Percentiles rank a stretch among this genome's conserved stretches.
Evolutionary conservation across 2,797 vertebrate species (phyloP).

Genomic region (Lateolabrax maculatus): DNA sequence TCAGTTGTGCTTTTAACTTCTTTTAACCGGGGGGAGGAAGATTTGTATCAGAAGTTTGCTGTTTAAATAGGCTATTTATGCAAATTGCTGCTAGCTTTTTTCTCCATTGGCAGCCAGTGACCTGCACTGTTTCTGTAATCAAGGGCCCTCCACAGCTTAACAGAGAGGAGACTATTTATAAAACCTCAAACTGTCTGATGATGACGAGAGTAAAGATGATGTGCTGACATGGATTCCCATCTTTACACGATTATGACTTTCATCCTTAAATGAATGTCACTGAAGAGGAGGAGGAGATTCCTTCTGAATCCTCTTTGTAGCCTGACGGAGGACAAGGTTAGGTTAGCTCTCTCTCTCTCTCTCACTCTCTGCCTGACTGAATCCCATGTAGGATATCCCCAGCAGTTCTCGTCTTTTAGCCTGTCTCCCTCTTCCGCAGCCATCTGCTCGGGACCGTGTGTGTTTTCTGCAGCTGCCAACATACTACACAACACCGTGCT

Average conservation of each 20-base stretch:
- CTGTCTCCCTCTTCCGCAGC: conserved; percentile 75
- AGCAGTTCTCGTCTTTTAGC: conserved; percentile 77
- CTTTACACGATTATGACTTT: conserved; percentile 52
- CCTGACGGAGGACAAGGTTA: conserved; percentile 42
- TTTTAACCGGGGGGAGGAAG: conserved; percentile 58
- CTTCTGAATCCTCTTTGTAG: conserved; percentile 59
- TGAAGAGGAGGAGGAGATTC: conserved; percentile 58
- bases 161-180: conserved; percentile 60
- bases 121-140: conserved; percentile 70
- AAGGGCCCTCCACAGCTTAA: conserved; percentile 70
- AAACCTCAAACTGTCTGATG: conserved; percentile 59
- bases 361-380: conserved; percentile 67
- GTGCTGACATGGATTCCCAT: conserved; percentile 49
- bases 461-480: conserved; percentile 79
- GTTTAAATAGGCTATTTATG: conserved; percentile 78
- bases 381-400: conserved; percentile 79
- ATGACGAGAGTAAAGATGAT: conserved; percentile 55
- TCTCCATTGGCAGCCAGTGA: conserved; percentile 71
- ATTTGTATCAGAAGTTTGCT: conserved; percentile 66
- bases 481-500: conserved; percentile 69
- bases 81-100: conserved; percentile 68
- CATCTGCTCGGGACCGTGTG: conserved; percentile 79
- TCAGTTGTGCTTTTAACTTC: conserved; percentile 62
- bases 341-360: conserved; percentile 42
- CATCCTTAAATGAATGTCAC: conserved; percentile 51